These are phyloP conservation scores for Mormyrus iriodes DNA, from an alignment of 2,113 vertebrate genomes.

Conservation along the genomic window DNA sequence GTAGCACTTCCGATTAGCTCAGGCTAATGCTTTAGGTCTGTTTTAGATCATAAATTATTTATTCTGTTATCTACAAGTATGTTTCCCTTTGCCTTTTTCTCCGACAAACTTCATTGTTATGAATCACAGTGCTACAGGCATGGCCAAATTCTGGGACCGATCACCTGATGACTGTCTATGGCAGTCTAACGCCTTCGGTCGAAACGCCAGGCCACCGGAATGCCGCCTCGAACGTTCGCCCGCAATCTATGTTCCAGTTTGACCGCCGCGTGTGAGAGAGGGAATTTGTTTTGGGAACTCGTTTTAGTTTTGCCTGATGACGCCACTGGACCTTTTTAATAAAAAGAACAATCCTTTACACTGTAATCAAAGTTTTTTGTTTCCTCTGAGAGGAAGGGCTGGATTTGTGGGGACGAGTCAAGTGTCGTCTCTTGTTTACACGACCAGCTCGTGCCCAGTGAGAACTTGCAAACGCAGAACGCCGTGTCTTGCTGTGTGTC, in stretches of 20 bases:
- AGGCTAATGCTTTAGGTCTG: neutral
- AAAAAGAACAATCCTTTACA: neutral
- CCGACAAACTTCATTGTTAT: neutral
- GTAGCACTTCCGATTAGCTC: neutral
- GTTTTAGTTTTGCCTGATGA: neutral
- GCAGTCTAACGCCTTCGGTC: neutral
- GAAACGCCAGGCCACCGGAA: neutral
- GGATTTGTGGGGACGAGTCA: neutral
- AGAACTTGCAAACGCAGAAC: neutral
- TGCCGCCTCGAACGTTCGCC: neutral
- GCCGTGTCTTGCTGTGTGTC: neutral
- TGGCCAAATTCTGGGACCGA: neutral
- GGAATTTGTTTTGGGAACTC: neutral
- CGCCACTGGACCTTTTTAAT: neutral
- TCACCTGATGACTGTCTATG: neutral
- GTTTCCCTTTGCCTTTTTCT: neutral
- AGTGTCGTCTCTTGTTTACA: constrained; percentile 5
- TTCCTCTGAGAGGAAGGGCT: neutral
- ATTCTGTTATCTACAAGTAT: neutral
- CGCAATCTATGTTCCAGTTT: neutral
- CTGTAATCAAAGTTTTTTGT: neutral
- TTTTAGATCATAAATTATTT: neutral
- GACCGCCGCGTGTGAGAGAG: neutral
- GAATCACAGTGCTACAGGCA: neutral
- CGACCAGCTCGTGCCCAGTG: neutral